These are phyloP conservation scores for Cryptomyrus ogoouensis DNA, from an alignment of 2,113 vertebrate species.

Conservation along the genomic window DNA sequence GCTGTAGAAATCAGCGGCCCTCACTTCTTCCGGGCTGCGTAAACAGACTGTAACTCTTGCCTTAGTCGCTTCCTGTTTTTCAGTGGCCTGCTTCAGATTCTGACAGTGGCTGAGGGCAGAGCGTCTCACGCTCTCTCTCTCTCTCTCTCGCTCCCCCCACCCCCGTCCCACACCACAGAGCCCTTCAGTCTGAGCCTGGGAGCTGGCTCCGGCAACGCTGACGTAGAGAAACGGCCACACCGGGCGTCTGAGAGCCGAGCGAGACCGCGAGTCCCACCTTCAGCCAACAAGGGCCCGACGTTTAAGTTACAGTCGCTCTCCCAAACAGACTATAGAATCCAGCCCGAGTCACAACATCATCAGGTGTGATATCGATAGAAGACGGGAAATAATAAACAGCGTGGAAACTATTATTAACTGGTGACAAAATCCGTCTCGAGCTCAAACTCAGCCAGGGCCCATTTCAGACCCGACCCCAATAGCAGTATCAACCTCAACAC, in stretches of 20 bases:
- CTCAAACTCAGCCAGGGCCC: background rate
- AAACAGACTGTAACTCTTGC: slow-evolving; percentile 12
- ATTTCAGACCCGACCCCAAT: background rate
- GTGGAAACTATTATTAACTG: background rate
- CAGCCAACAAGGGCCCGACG: background rate
- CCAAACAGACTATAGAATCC: background rate
- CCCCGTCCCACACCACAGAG: background rate
- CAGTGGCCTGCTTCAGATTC: slow-evolving; percentile 3
- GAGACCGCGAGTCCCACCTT: background rate
- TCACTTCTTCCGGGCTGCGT: background rate
- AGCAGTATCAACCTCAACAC: background rate
- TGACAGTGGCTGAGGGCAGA: slow-evolving; percentile 1
- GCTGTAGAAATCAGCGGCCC: background rate
- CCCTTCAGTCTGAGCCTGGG: background rate
- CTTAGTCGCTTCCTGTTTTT: slow-evolving; percentile 22
- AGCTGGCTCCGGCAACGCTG: background rate
- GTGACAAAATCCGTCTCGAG: background rate
- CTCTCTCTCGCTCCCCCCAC: background rate
- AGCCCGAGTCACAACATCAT: background rate
- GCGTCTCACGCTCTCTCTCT: background rate
- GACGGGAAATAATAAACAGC: background rate
- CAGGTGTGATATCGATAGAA: background rate
- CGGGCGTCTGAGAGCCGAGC: background rate
- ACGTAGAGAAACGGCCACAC: background rate
- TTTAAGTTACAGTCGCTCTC: background rate